These are phyloP conservation scores for Halyomorpha halys DNA, from an alignment of 1,140 invertebrate species.

Conservation along the genomic window DNA sequence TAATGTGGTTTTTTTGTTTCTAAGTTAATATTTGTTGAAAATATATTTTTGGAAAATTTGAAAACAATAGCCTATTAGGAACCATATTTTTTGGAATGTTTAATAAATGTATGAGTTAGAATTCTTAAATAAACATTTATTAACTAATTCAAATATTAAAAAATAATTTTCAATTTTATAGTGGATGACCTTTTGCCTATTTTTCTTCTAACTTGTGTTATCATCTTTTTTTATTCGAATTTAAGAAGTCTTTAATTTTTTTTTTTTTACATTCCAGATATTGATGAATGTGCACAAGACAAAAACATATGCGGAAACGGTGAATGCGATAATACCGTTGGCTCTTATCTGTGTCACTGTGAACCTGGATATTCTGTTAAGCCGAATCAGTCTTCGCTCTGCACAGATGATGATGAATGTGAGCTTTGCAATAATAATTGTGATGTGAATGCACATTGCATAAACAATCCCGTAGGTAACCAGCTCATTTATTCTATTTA, in stretches of 20 bases:
- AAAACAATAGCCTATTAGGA: no score
- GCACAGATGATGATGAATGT: constrained; percentile 79
- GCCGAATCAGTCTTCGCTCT: constrained; percentile 54
- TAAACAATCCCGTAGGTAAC: constrained; percentile 56
- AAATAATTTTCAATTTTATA: no score
- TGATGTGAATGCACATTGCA: constrained; percentile 68
- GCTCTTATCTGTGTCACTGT: constrained; percentile 67
- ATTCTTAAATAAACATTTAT: no score
- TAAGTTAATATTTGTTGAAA: no score
- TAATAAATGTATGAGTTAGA: no score
- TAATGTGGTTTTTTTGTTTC: no score
- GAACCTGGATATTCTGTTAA: constrained; percentile 75
- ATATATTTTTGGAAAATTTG: no score
- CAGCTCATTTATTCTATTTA: neutral
- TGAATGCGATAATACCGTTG: constrained; percentile 70
- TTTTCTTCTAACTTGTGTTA: no score
- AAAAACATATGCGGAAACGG: constrained; percentile 60
- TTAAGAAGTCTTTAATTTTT: neutral
- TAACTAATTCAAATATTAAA: no score
- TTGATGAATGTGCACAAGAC: constrained; percentile 59
- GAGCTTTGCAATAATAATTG: constrained; percentile 61
- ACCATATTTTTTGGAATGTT: no score
- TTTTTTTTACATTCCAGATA: constrained; percentile 40
- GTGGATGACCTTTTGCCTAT: no score
- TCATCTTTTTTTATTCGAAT: no score